A percentile compares a stretch with the other conserved stretches of the same genome.
Conservation (phyloP, 2,888 invertebrate species). For the Zygothrica quintamaculata region DNA sequence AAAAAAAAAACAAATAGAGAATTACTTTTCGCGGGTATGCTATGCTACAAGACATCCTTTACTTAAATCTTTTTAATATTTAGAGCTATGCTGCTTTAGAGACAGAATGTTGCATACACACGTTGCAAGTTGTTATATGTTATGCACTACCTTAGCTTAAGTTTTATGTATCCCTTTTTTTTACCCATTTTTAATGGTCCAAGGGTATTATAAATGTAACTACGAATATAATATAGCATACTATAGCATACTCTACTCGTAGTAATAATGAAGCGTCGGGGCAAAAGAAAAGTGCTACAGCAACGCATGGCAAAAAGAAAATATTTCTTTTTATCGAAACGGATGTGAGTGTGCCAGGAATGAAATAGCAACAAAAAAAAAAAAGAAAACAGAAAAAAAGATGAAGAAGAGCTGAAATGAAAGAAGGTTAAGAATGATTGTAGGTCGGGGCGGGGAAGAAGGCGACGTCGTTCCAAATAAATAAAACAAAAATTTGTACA, state of each 20-base stretch:
- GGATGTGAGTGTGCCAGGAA: conserved; percentile 80
- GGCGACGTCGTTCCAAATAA: conserved; percentile 60
- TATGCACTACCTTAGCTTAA: neutral
- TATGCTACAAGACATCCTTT: no score
- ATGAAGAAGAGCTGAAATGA: conserved; percentile 23
- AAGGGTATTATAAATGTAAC: conserved; percentile 60
- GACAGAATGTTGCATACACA: no score
- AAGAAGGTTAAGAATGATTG: conserved; percentile 13
- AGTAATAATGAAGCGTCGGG: conserved; percentile 71
- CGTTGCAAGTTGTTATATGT: no score
- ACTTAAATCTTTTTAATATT: no score
- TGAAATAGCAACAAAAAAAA: conserved; percentile 60
- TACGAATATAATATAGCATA: conserved; percentile 60
- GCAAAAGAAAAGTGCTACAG: conserved; percentile 62
- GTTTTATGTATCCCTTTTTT: conserved; percentile 11
- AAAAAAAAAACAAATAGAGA: conserved; percentile 50
- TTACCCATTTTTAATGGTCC: no score
- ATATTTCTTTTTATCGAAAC: conserved; percentile 82
- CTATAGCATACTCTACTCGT: neutral
- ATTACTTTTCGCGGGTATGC: conserved; percentile 20
- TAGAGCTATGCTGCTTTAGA: no score
- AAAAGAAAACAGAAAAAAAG: conserved; percentile 29
- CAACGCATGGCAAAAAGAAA: conserved; percentile 77
- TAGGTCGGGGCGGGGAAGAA: conserved; percentile 9
- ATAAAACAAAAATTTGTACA: conserved; percentile 71